These are phyloP conservation scores for Ellobius talpinus DNA, from an alignment of 2,113 vertebrate species.

Conservation along the genomic window DNA sequence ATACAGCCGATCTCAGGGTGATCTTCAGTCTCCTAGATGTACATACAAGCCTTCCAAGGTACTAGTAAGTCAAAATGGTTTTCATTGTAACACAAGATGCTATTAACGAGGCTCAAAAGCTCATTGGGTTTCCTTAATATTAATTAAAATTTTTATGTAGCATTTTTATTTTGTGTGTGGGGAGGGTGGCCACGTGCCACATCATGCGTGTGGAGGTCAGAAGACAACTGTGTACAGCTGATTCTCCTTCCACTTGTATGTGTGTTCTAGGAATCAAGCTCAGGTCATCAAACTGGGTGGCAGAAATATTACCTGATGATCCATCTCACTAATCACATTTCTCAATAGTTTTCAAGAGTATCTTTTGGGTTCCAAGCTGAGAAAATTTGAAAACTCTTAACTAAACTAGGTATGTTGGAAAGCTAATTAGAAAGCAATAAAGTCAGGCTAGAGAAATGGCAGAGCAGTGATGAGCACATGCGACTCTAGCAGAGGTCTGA, in stretches of 20 bases:
- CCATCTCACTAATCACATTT: background rate
- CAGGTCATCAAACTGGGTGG: too few relatives aligned
- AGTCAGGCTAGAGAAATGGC: background rate
- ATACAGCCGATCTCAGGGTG: background rate
- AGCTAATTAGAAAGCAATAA: slow-evolving; percentile 36
- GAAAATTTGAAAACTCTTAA: slow-evolving; percentile 6
- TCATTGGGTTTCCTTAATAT: background rate
- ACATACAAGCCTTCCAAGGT: background rate
- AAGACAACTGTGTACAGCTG: background rate
- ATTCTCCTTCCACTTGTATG: background rate
- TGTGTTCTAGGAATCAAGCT: background rate
- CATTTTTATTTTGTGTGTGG: background rate
- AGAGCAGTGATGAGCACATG: fast-evolving
- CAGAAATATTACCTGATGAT: background rate
- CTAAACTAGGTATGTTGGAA: background rate
- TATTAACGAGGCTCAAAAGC: background rate
- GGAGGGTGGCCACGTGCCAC: background rate
- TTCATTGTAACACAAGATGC: slow-evolving; percentile 11
- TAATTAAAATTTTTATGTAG: background rate
- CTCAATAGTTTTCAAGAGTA: background rate
- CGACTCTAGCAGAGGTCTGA: too few relatives aligned
- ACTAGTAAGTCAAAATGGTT: slow-evolving; percentile 36
- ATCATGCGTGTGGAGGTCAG: background rate
- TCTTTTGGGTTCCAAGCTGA: background rate
- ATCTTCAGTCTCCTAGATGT: background rate